A percentile compares a stretch with the other conserved stretches of the same genome.
These are phyloP conservation scores for Coracias cyanogaster DNA, from an alignment of 2,797 vertebrate species.

Conservation along the genomic window DNA sequence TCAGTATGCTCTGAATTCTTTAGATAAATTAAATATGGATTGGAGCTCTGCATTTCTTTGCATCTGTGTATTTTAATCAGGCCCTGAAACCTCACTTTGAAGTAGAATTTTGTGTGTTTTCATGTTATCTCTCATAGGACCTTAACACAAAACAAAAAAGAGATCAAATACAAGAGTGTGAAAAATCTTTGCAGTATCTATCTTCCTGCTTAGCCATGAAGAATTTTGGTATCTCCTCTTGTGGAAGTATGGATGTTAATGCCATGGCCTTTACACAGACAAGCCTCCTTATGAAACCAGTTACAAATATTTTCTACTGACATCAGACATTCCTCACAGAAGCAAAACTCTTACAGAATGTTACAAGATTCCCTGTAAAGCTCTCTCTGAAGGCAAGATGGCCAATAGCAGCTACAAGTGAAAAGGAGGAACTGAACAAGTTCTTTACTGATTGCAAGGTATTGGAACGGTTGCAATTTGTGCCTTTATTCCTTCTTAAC, in stretches of 20 bases:
- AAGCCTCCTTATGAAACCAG: not conserved
- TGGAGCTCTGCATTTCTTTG: not conserved
- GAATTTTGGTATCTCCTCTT: not conserved
- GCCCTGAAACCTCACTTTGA: conserved; percentile 47
- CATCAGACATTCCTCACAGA: not conserved
- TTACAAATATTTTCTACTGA: not conserved
- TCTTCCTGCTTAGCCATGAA: not conserved
- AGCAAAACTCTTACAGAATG: not conserved
- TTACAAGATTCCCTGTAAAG: not conserved
- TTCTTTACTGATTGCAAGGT: not conserved
- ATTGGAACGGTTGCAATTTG: not conserved
- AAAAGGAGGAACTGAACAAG: not conserved
- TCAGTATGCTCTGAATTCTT: not conserved
- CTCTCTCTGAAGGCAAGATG: not conserved
- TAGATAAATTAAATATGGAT: conserved; percentile 24
- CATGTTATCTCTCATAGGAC: not conserved
- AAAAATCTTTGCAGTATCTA: not conserved
- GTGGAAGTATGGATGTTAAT: not conserved
- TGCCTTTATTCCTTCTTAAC: not conserved
- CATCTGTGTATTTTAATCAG: conserved; percentile 49
- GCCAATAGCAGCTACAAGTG: not conserved
- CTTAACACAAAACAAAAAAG: conserved; percentile 14
- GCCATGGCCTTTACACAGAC: not conserved
- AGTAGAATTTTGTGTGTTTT: conserved; percentile 21
- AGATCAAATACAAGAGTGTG: not conserved